A percentile compares a stretch with the other conserved stretches of the same genome.
Evolutionary conservation across 2,888 invertebrate species (phyloP).

Genomic region (Stramonita haemastoma): DNA sequence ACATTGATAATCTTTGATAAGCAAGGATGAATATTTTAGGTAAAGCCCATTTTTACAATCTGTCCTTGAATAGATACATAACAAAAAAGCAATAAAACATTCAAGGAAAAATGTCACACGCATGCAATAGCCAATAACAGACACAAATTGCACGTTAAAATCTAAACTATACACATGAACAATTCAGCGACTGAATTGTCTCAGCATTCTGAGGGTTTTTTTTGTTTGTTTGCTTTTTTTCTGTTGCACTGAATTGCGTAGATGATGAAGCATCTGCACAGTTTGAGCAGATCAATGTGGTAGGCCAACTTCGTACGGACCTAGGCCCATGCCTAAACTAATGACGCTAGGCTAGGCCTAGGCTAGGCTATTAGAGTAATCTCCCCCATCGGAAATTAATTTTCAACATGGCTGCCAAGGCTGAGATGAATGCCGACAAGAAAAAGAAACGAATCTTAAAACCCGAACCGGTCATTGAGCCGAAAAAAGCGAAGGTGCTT

Average conservation of each 20-base stretch:
- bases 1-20: too few relatives aligned
- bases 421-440: conserved; percentile 42
- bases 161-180: too few relatives aligned
- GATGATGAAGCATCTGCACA: background rate
- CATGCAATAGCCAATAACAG: too few relatives aligned
- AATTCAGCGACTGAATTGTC: too few relatives aligned
- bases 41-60: too few relatives aligned
- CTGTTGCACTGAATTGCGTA: background rate
- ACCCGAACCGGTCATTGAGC: conserved; percentile 38
- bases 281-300: background rate
- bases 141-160: too few relatives aligned
- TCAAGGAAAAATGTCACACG: too few relatives aligned
- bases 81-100: too few relatives aligned
- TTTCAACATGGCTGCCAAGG: background rate
- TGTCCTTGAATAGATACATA: too few relatives aligned
- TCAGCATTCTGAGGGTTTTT: too few relatives aligned
- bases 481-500: conserved; percentile 41
- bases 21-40: too few relatives aligned
- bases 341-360: too few relatives aligned
- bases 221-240: background rate
- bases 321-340: background rate
- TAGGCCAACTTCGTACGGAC: background rate
- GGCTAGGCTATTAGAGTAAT: background rate
- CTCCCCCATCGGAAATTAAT: background rate
- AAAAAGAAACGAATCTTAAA: conserved; percentile 49